These are phyloP conservation scores for Pentamera pediparva DNA, from an alignment of 53 echinoderm and acorn worm genomes.

Conservation along the genomic window DNA sequence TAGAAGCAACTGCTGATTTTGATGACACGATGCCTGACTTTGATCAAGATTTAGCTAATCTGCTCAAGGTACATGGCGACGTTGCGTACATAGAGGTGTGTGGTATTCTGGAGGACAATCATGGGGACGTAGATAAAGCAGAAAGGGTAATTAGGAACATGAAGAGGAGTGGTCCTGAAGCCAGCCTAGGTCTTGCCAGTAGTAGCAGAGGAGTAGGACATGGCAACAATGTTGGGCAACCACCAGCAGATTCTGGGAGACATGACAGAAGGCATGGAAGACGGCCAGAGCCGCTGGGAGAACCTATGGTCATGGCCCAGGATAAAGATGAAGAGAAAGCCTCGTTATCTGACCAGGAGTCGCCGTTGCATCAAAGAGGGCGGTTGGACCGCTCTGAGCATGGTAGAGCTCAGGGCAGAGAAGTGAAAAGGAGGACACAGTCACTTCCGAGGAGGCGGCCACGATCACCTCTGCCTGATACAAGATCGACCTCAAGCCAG, in stretches of 20 bases:
- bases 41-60: not conserved
- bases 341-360: conserved; percentile 13
- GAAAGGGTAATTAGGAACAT: not conserved
- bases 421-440: not conserved
- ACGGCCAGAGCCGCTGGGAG: not conserved
- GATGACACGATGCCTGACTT: not conserved
- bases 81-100: conserved; percentile 2
- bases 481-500: no score
- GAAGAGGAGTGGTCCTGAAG: not conserved
- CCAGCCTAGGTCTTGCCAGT: no score
- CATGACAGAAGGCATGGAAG: not conserved
- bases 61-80: not conserved
- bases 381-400: not conserved
- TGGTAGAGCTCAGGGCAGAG: not conserved
- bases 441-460: conserved; percentile 8
- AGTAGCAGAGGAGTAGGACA: no score
- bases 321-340: not conserved
- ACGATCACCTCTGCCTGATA: not conserved
- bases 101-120: not conserved
- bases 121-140: not conserved
- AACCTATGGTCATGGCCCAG: not conserved
- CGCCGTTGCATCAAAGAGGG: not conserved
- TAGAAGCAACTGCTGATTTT: not conserved
- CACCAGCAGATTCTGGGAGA: no score
- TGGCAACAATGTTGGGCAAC: no score